Percentiles rank a stretch among this genome's conserved stretches.
Evolutionary conservation across 1,140 invertebrate genomes (phyloP).

Genomic region (Achroia grisella): DNA sequence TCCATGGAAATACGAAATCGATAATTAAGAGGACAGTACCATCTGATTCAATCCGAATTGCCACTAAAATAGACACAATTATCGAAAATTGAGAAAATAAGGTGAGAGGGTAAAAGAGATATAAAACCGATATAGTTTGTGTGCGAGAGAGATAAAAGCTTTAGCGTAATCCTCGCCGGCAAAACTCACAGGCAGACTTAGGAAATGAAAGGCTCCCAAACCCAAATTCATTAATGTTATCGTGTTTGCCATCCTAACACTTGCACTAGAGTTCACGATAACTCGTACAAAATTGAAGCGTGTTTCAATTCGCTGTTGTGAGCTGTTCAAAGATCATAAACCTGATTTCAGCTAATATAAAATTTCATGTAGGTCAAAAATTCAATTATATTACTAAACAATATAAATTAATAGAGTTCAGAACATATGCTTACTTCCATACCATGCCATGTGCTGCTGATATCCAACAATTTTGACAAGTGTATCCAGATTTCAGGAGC

Average conservation of each 20-base stretch:
- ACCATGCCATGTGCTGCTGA: too few species aligned
- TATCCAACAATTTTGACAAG: too few species aligned
- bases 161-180: slow-evolving; percentile 21
- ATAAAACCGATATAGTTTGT: not conserved
- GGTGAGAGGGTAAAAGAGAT: slow-evolving; percentile 10
- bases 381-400: too few species aligned
- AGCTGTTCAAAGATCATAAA: not conserved
- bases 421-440: too few species aligned
- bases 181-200: slow-evolving; percentile 27
- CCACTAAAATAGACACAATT: slow-evolving; percentile 11
- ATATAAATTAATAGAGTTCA: too few species aligned
- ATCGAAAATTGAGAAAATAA: slow-evolving; percentile 6
- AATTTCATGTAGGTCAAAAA: too few species aligned
- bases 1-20: not conserved
- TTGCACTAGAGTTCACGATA: slow-evolving; percentile 18
- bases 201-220: slow-evolving; percentile 30
- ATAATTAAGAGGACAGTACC: slow-evolving; percentile 1
- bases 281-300: slow-evolving; percentile 2
- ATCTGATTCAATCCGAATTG: slow-evolving; percentile 12
- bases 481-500: too few species aligned
- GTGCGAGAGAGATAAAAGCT: slow-evolving; percentile 8
- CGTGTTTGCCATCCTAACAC: slow-evolving; percentile 23
- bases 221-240: slow-evolving; percentile 41
- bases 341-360: not conserved
- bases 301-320: not conserved